Conservation (phyloP, 1,140 invertebrate species). For the Papilio polytes region DNA sequence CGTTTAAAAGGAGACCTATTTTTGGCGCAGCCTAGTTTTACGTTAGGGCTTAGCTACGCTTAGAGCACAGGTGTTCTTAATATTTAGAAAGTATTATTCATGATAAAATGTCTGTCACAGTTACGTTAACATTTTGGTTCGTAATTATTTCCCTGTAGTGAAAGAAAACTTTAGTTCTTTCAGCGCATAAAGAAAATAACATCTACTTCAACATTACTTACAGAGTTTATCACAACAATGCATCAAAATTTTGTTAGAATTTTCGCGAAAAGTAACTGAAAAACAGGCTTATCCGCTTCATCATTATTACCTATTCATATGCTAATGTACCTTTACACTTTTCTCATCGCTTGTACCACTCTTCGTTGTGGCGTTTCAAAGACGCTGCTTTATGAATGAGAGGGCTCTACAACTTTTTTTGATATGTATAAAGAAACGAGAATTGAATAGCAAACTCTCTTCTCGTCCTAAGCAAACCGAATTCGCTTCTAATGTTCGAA, state of each 20-base stretch:
- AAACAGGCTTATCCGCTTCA: slow-evolving; percentile 21
- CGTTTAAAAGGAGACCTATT: slow-evolving; percentile 49
- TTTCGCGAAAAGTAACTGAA: slow-evolving; percentile 28
- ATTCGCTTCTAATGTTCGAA: slow-evolving; percentile 63
- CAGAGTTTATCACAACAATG: slow-evolving; percentile 27
- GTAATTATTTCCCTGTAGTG: background rate
- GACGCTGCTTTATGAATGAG: slow-evolving; percentile 59
- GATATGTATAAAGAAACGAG: slow-evolving; percentile 61
- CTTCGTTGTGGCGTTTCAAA: slow-evolving; percentile 53
- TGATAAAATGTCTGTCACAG: background rate
- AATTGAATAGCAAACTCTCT: slow-evolving; percentile 62
- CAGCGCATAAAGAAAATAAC: background rate
- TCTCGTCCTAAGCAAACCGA: slow-evolving; percentile 51
- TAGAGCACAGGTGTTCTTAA: background rate
- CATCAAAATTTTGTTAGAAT: slow-evolving; percentile 21
- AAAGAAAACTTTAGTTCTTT: background rate
- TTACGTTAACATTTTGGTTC: too few species aligned
- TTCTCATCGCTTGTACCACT: slow-evolving; percentile 44
- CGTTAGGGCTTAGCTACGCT: background rate
- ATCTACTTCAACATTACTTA: slow-evolving; percentile 25
- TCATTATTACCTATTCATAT: slow-evolving; percentile 40
- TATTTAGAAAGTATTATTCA: background rate
- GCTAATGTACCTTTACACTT: slow-evolving; percentile 38
- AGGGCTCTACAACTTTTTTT: slow-evolving; percentile 63
- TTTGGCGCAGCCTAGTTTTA: slow-evolving; percentile 47